These are phyloP conservation scores for Coenonympha arcania DNA, from an alignment of 2,888 invertebrate genomes.

Conservation along the genomic window DNA sequence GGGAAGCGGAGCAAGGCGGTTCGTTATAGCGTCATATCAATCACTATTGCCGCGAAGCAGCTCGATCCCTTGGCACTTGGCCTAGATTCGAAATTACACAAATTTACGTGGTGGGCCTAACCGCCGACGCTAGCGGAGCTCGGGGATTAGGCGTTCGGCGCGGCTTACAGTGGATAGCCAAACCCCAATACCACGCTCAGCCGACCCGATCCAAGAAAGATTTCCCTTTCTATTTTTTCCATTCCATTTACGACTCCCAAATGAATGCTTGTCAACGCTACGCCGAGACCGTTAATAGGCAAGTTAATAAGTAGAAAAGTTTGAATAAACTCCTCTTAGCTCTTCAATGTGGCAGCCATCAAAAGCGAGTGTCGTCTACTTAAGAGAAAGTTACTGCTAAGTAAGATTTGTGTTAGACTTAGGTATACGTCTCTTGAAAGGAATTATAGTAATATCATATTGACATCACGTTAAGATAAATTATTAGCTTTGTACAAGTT, in stretches of 20 bases:
- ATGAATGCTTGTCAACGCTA: slow-evolving; percentile 40
- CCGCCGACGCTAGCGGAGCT: slow-evolving; percentile 55
- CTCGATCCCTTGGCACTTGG: slow-evolving; percentile 71
- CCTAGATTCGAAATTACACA: slow-evolving; percentile 73
- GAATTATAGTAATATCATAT: slow-evolving; percentile 62
- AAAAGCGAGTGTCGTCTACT: slow-evolving; percentile 68
- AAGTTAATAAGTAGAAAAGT: slow-evolving; percentile 70
- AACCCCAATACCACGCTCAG: slow-evolving; percentile 60
- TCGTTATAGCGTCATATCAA: slow-evolving; percentile 67
- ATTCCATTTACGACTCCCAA: slow-evolving; percentile 39
- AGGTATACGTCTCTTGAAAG: slow-evolving; percentile 49
- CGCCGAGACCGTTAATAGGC: slow-evolving; percentile 57
- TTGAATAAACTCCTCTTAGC: slow-evolving; percentile 64
- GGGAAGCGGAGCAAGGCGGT: slow-evolving; percentile 41
- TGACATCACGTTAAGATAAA: slow-evolving; percentile 45
- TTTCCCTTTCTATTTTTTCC: slow-evolving; percentile 39
- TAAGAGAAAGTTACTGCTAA: slow-evolving; percentile 65
- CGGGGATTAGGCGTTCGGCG: slow-evolving; percentile 60
- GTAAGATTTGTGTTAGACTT: slow-evolving; percentile 68
- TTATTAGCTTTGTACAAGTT: slow-evolving; percentile 5
- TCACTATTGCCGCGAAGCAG: slow-evolving; percentile 65
- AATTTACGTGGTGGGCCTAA: slow-evolving; percentile 70
- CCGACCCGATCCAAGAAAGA: slow-evolving; percentile 43
- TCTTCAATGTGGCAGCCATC: slow-evolving; percentile 66
- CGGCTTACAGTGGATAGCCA: slow-evolving; percentile 59